These are phyloP conservation scores for Cosmopolites sordidus DNA, from an alignment of 2,888 invertebrate species.

Conservation along the genomic window DNA sequence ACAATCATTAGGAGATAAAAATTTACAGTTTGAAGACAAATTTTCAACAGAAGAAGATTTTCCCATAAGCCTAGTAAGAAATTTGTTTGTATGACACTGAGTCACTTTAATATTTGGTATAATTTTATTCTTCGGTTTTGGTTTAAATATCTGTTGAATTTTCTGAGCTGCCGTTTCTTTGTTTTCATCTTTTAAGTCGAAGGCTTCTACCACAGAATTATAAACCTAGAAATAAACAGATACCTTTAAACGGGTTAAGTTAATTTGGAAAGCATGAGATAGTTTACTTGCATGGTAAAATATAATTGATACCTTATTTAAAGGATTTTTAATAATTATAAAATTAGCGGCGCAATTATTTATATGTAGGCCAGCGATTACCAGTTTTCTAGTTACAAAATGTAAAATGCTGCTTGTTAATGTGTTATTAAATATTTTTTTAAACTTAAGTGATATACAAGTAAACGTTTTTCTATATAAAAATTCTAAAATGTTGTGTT, in stretches of 20 bases:
- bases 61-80: slow-evolving; percentile 50
- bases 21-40: slow-evolving; percentile 40
- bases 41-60: slow-evolving; percentile 53
- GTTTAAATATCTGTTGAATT: slow-evolving; percentile 51
- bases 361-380: background rate
- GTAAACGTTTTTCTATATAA: no score
- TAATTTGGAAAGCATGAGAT: no score
- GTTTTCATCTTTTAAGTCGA: slow-evolving; percentile 48
- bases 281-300: no score
- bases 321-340: background rate
- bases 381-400: background rate
- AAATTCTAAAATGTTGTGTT: no score
- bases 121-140: slow-evolving; percentile 39
- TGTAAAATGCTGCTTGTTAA: no score
- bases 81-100: slow-evolving; percentile 50
- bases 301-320: background rate
- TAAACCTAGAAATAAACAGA: slow-evolving; percentile 43
- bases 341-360: background rate
- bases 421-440: no score
- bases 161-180: slow-evolving; percentile 40
- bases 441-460: no score
- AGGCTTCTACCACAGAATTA: slow-evolving; percentile 51
- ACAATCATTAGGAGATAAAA: slow-evolving; percentile 25
- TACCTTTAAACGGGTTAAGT: no score
- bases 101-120: slow-evolving; percentile 45